Base-by-base conservation (phyloP, 2,888 invertebrate species). In the Willowsia nigromaculata region DNA sequence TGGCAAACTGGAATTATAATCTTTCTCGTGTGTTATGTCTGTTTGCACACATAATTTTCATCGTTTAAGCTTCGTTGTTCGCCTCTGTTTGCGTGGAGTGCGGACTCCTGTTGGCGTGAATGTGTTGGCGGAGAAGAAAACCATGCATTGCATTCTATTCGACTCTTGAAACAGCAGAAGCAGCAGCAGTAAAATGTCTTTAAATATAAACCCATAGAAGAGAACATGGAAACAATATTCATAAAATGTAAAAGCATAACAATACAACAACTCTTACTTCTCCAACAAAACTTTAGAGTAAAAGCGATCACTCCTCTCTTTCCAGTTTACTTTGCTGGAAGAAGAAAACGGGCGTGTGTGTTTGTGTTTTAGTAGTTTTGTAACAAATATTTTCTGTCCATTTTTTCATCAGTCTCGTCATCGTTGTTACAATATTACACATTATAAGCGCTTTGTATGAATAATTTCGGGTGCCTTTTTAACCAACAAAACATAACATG, bases 401-500 rank as follows among this genome's bases (percentile, higher is more conserved):
- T 76, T 62, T 37, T 50, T 33, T 50, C 53, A 33, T 80, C 65
- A 56, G 18, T 56, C 50, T 71, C 81, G 37, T 62, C 59, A 62
- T 62, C 85, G 65, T 37, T 50, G 78, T 85, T 43, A 47, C 47
- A 47, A 47, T 30, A 50, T 76, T 76, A 76, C 76, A 86, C 80
- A 65, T 86, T 80, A 65, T 76, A 76, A 76, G 50, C 76, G 47
- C 74, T 76, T 76, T 85, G 43, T 85, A 85, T 89, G 89, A 89
- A 85, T 89, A 89, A 89, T 89, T 80, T 89, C 81, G 68, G 84
- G 30, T 80, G 74, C 50, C 85, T 81, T 85, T 65, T 84, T 85
- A 85, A 85, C 56, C 47, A 89, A 84, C 71, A 85, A 80, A 80
- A 89, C 89, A 89, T 85, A 89, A 81, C 59, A 85, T 85, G 89